Evolutionary conservation across 2,888 invertebrate species (phyloP).

Genomic region (Sarcophaga caerulescens): DNA sequence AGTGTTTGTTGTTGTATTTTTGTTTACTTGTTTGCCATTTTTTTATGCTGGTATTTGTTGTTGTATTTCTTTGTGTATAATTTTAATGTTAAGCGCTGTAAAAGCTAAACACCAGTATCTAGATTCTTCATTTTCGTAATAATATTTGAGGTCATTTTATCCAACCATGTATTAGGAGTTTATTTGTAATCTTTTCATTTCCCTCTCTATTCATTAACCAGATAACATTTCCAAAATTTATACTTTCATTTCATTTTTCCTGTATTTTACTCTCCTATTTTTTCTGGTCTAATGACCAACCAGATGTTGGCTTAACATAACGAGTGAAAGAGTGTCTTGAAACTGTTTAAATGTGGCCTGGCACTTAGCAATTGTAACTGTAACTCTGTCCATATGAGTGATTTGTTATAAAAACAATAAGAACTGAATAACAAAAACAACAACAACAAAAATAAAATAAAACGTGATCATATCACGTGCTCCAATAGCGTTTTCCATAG

Average conservation of each 20-base stretch:
- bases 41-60: too few relatives aligned
- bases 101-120: too few relatives aligned
- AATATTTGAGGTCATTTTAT: too few relatives aligned
- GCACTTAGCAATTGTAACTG: constrained; percentile 20
- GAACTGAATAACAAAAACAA: background rate
- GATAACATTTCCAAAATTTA: too few relatives aligned
- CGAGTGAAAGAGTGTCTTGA: background rate
- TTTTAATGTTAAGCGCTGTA: too few relatives aligned
- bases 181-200: too few relatives aligned
- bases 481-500: constrained; percentile 8
- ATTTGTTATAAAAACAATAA: constrained; percentile 40
- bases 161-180: too few relatives aligned
- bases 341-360: background rate
- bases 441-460: constrained; percentile 21
- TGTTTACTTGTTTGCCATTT: too few relatives aligned
- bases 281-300: background rate
- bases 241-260: background rate
- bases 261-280: background rate
- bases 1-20: too few relatives aligned
- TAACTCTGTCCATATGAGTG: constrained; percentile 43
- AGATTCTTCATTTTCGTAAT: too few relatives aligned
- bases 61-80: too few relatives aligned
- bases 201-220: too few relatives aligned
- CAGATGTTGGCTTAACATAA: background rate
- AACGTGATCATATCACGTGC: constrained; percentile 67